A percentile compares a stretch with the other conserved stretches of the same genome.
phyloP scores from a whole-genome alignment of 1,140 invertebrate species.

The Diploscapter pachys region DNA sequence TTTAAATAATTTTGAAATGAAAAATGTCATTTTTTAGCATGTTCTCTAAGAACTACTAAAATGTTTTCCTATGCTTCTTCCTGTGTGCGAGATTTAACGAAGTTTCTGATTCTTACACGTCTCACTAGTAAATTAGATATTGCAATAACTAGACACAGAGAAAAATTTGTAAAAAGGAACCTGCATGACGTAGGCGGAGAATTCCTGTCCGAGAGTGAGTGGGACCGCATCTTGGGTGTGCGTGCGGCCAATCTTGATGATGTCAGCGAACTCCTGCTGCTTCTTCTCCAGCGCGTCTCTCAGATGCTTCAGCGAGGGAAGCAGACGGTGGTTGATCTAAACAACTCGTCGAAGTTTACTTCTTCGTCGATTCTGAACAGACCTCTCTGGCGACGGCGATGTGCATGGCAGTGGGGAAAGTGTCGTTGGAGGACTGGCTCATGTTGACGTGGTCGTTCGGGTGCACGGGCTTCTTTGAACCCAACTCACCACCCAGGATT shows the following conservation, averaged over 20 bases:
- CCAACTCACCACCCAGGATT: conserved; percentile 83
- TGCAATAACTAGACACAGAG: too few species aligned
- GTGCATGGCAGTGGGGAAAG: conserved; percentile 98
- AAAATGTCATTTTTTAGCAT: too few species aligned
- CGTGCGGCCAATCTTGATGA: conserved; percentile 88
- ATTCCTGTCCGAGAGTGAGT: conserved; percentile 94
- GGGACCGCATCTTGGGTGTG: conserved; percentile 90
- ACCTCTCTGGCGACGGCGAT: conserved; percentile 86
- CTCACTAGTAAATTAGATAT: too few species aligned
- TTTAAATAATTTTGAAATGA: neutral
- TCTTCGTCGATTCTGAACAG: neutral
- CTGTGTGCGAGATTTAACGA: too few species aligned
- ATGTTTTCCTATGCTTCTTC: too few species aligned
- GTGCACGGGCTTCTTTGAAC: conserved; percentile 89
- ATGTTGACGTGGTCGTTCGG: conserved; percentile 99
- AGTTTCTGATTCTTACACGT: too few species aligned
- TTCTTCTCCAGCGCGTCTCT: conserved; percentile 75
- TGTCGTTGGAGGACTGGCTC: conserved; percentile 98
- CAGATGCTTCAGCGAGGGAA: conserved; percentile 77
- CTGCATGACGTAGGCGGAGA: conserved; percentile 86
- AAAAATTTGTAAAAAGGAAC: neutral
- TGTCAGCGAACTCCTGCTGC: conserved; percentile 78
- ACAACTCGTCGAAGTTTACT: too few species aligned
- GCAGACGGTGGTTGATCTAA: conserved; percentile 71
- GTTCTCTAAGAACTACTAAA: too few species aligned